Base-by-base conservation (phyloP, 2,888 invertebrate species). In the Amaurobius ferox region DNA sequence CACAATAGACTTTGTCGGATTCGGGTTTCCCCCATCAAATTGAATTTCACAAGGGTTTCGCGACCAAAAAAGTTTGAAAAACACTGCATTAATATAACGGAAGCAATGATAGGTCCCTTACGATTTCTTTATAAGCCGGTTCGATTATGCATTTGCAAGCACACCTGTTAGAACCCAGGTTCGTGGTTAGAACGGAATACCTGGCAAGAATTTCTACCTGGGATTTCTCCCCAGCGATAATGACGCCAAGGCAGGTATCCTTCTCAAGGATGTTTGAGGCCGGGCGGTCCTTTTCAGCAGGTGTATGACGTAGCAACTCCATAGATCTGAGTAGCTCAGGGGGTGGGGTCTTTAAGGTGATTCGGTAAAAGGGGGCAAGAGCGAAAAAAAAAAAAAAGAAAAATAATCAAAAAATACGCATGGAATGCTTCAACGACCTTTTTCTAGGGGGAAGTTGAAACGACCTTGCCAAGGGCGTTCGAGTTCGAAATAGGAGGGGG, bases 391-490 rank as follows among this genome's bases (percentile, higher is more conserved):
- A n/a, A 64, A 30, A 13, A 30, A 30, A 29, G 16, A 55, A 55
- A 55, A 23, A 23, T 23, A 35, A 35, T n/a, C n/a, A 35, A 26
- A 61, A 61, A 19, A 61, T 61, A 9, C 26, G 61, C 29, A 16
- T 48, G 81, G 81, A 76, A 76, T 76, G 81, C 78, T 62, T 40
- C 19, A 55, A 55, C 78, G 85, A 85, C 85, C 85, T 77, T 76
- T 68, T 39, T 35, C 44, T 19, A 29, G 44, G 39, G 48, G 78
- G 78, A 30, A 23, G 29, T n/a, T 29, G 66, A 55, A 78, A 62
- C 85, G 85, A 85, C 85, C 85, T 85, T 85, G 85, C 78, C 85
- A 78, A 85, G 77, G 78, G 78, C 85, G 66, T 35, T 23, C 16
- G 11, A 16, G 55, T 5, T 55, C 1, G 23, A 16, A 55, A 35